Base-by-base conservation (phyloP, 2,113 vertebrate species). In the Arenaria interpres region DNA sequence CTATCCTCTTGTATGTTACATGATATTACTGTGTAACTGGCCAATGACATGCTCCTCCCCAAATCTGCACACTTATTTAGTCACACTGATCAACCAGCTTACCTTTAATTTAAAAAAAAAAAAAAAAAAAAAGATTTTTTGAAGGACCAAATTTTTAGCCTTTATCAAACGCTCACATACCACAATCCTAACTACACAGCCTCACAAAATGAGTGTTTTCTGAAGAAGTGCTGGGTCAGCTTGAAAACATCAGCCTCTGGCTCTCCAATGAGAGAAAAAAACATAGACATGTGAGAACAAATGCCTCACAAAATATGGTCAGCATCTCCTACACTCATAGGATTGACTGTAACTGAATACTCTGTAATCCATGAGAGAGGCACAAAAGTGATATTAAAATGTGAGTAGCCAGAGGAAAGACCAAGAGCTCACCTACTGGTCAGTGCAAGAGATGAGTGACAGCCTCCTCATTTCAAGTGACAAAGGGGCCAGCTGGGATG, bases 251-350 rank as follows among this genome's bases (percentile, higher is more conserved):
- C 32, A 83, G 43, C 46, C 6, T 46, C 35, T 50, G 14, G 15
- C 7, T 75, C 46, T 67, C 48, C 33, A 46, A 9, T 10, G 27
- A 46, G 46, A 46, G 46, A 46, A 46, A 46, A 46, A 69, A 19
- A 20, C 3, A 2, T 14, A 37, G 1, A 1, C 2, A 10, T 2
- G 7, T 30, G n/a, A 57, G 54, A 92, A 57, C 6, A 64, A 76
- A 48, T 1, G 5, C 15, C 33, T 35, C 7, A 16, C 1, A 2
- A 62, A 88, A 46, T 23, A 32, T 2, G 2, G n/a, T 17, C 69
- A 77, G 39, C 39, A 56, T 32, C 39, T 56, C 48, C 68, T 48
- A 60, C 21, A 7, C 14, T 12, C 2, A 56, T 7, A 21, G 67
- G 45, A 32, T 1, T 28, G 43, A 14, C 4, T 10, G 15, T 5